phyloP scores from a whole-genome alignment of 1,140 invertebrate genomes.

The Venturia canescens region DNA sequence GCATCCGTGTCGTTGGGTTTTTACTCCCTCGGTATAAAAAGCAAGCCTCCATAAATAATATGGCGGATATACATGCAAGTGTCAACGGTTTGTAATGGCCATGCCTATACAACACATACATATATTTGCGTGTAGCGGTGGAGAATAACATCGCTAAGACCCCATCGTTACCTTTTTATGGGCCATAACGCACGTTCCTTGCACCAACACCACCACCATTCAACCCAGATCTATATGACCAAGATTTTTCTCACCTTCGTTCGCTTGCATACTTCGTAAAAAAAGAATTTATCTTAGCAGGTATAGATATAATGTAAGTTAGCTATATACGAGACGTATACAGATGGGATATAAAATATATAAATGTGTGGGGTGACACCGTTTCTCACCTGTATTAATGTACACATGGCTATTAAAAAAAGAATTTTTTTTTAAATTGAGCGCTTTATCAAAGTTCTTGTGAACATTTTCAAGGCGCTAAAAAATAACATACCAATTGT shows the following conservation, averaged over 20 bases:
- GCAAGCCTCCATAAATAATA: not conserved
- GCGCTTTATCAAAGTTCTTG: too few species aligned
- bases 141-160: not conserved
- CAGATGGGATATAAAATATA: too few species aligned
- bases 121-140: not conserved
- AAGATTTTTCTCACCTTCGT: not conserved
- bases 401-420: too few species aligned
- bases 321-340: too few species aligned
- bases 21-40: constrained; percentile 12
- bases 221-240: not conserved
- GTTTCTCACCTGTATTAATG: too few species aligned
- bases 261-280: constrained; percentile 6
- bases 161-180: constrained; percentile 36
- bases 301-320: too few species aligned
- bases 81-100: not conserved
- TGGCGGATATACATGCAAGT: not conserved
- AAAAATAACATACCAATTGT: too few species aligned
- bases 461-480: too few species aligned
- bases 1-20: not conserved
- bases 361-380: too few species aligned
- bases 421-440: too few species aligned
- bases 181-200: constrained; percentile 27
- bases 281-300: not conserved
- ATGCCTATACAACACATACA: not conserved
- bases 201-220: not conserved